phyloP scores from a whole-genome alignment of 2,113 vertebrate genomes.

The mouse (Mus musculus) region GRCm39 chr12:69168501-69169000 shows the following conservation, averaged over 20 bases:
- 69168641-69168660: background rate
- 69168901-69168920: background rate
- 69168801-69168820: too few species aligned
- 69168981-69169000: conserved; percentile 31
- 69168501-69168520: background rate
- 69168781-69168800: too few species aligned
- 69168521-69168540: background rate
- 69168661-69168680: background rate
- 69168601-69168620: background rate
- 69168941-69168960: background rate
- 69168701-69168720: background rate
- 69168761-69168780: too few species aligned
- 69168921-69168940: background rate
- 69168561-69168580: background rate
- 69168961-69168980: background rate
- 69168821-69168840: too few species aligned
- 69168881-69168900: too few species aligned
- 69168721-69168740: background rate
- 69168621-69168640: background rate
- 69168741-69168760: background rate
- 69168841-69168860: too few species aligned
- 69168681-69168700: background rate
- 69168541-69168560: background rate
- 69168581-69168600: background rate
- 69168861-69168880: too few species aligned